Base-by-base conservation (phyloP, 1,140 invertebrate species). In the Anthonomus grandis region DNA sequence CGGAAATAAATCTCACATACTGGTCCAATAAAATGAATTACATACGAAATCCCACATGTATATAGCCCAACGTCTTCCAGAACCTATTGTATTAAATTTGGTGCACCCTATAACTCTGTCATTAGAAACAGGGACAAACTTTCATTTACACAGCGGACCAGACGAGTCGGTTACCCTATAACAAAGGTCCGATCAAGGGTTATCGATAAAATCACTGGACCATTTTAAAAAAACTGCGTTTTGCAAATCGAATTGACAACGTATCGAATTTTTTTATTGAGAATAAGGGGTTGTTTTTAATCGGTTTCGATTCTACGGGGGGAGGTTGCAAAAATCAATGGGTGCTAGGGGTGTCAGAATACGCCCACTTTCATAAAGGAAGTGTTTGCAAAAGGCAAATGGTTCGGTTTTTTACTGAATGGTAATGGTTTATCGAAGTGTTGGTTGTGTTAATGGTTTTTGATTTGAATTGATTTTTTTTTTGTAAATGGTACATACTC, bases 271-370 rank as follows among this genome's bases (percentile, higher is more conserved):
- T 57, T 57, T 45, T 48, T 41, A 49, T 57, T 27, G 46, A 39
- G 13, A 41, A 57, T 50, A 57, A 57, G 55, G 55, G 55, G 55
- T 57, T 57, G 55, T 57, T 57, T 57, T 57, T 49, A 57, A 57
- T 57, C 55, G 46, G 45, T 57, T 48, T 50, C 22, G 42, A 50
- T 39, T 17, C 48, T 37, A 50, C 38, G 23, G 49, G 49, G 49
- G 53, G 53, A 8, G n/a, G n/a, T 25, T 47, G 44, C 53, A 37
- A 56, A 48, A 34, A 45, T 54, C 41, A 18, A 53, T 42, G 12
- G 31, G 21, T 19, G 2, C 25, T 15, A 21, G 17, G 41, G 41
- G 41, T 34, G 41, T 54, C 24, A 10, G 17, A 25, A 36, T 46
- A 54, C 51, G 41, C 42, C 51, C 41, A 54, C 51, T 45, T 36